phyloP scores from a whole-genome alignment of 2,113 vertebrate species.

The Xyrauchen texanus region DNA sequence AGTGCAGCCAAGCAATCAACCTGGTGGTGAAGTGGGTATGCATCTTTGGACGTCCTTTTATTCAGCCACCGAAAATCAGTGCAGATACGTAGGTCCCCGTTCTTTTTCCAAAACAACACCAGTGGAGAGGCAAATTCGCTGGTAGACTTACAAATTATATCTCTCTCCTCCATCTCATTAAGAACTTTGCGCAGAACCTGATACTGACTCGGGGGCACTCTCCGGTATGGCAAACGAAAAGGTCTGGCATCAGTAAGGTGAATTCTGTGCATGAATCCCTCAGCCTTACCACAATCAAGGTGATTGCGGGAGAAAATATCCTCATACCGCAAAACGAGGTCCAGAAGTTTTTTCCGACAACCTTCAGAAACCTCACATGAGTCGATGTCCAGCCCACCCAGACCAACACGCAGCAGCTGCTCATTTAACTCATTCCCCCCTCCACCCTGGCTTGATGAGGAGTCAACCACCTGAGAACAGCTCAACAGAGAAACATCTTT shows the following conservation, averaged over 20 bases:
- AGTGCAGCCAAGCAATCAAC: too few relatives aligned
- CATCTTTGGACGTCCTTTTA: not conserved
- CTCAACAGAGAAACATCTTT: not conserved
- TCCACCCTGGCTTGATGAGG: not conserved
- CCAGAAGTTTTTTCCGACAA: slow-evolving; percentile 21
- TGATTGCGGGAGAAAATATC: slow-evolving; percentile 22
- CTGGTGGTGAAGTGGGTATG: not conserved
- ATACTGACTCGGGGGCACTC: too few relatives aligned
- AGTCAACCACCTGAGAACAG: not conserved
- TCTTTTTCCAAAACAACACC: not conserved
- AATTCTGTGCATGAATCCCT: not conserved
- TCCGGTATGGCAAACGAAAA: too few relatives aligned
- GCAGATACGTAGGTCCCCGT: not conserved
- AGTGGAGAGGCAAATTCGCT: too few relatives aligned
- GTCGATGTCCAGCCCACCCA: not conserved
- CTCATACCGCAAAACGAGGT: not conserved
- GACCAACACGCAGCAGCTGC: not conserved
- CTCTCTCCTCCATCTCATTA: too few relatives aligned
- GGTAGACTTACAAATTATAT: too few relatives aligned
- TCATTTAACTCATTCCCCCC: not conserved
- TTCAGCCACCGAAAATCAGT: slow-evolving; percentile 4
- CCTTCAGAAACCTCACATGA: not conserved
- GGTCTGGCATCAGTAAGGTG: too few relatives aligned
- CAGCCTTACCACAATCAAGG: slow-evolving; percentile 22
- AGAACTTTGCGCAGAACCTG: too few relatives aligned